These are phyloP conservation scores for Pristionchus mayeri DNA, from an alignment of 2,888 invertebrate genomes.

Conservation along the genomic window DNA sequence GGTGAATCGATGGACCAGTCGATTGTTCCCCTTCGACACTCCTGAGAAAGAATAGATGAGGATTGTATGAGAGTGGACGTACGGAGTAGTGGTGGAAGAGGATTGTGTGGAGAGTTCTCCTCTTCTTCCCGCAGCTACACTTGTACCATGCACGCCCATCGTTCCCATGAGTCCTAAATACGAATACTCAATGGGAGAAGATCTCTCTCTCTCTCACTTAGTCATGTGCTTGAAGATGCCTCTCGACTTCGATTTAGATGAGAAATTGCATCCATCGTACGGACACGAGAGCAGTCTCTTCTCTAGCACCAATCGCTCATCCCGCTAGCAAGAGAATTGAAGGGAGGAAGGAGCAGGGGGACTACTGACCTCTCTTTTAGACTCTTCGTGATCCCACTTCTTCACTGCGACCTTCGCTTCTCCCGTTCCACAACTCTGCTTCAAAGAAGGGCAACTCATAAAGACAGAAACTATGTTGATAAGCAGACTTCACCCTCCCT, in stretches of 20 bases:
- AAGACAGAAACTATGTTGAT: background rate
- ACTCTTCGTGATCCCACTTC: too few species aligned
- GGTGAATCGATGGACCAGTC: background rate
- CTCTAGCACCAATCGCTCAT: background rate
- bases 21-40: background rate
- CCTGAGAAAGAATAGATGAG: background rate
- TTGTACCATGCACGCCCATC: background rate
- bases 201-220: background rate
- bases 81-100: background rate
- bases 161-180: background rate
- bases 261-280: background rate
- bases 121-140: background rate
- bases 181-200: background rate
- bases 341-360: background rate
- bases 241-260: background rate
- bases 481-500: too few species aligned
- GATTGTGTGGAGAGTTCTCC: background rate
- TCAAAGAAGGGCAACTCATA: background rate
- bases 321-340: background rate
- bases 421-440: background rate
- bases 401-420: too few species aligned
- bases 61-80: background rate
- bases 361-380: background rate
- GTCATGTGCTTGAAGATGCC: constrained; percentile 13
- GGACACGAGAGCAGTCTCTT: background rate